Conservation (phyloP, 2,888 invertebrate genomes). For the Smittia aterrima region DNA sequence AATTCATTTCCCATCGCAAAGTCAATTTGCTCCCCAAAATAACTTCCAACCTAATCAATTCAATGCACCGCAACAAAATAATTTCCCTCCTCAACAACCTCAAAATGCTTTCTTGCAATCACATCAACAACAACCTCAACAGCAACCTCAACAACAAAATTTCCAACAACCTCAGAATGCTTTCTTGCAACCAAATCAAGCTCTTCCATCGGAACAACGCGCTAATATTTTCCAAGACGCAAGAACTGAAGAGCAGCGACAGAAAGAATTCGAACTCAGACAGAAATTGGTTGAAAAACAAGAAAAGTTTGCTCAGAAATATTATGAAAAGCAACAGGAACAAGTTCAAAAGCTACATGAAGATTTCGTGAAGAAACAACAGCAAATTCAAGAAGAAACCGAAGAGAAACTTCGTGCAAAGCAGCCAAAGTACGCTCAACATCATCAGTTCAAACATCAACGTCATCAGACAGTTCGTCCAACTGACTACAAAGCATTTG, state of each 20-base stretch:
- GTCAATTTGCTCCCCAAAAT: conserved; percentile 51
- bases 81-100: conserved; percentile 44
- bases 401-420: conserved; percentile 27
- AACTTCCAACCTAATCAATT: not conserved
- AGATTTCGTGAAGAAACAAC: conserved; percentile 68
- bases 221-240: conserved; percentile 36
- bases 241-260: conserved; percentile 57
- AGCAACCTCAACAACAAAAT: not conserved
- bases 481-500: conserved; percentile 55
- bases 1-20: conserved; percentile 52
- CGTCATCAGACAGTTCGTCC: conserved; percentile 54
- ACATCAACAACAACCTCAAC: not conserved
- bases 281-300: conserved; percentile 72
- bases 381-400: conserved; percentile 59
- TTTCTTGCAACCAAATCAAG: conserved; percentile 56
- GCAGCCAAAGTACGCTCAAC: conserved; percentile 48
- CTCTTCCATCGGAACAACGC: conserved; percentile 48
- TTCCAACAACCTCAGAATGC: conserved; percentile 47
- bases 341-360: conserved; percentile 72
- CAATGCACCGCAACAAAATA: not conserved
- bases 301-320: conserved; percentile 74
- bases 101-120: conserved; percentile 53
- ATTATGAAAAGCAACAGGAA: conserved; percentile 74
- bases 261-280: conserved; percentile 69
- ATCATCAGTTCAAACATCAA: conserved; percentile 44